Base-by-base conservation (phyloP, 2,797 vertebrate species). In the Ibycter americanus region DNA sequence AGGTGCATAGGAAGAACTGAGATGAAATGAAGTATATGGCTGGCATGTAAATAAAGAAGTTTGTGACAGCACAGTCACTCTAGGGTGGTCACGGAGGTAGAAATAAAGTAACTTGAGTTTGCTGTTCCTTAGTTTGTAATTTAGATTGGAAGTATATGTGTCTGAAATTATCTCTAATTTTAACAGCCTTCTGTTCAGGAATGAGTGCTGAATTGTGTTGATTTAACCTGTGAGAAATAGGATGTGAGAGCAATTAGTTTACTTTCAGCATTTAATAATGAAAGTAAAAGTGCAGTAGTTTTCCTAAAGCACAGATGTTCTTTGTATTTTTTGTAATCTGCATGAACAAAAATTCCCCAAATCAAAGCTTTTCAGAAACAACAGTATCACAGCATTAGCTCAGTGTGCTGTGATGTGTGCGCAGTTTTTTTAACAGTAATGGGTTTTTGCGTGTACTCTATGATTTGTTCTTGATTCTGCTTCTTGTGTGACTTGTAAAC, bases 241-340 rank as follows among this genome's bases (percentile, higher is more conserved):
- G 55, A 89, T 73, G 7, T 27, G 58, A 84, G 44, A 94, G 44
- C 38, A 90, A 8, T 40, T 90, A 3, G 10, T 61, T 87, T 46
- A 13, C 44, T 89, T 93, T 14, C 55, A 59, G 40, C 26, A 22
- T 46, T 80, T 86, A 63, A 49, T 83, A 51, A 66, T 29, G 63
- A 49, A 55, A 79, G 63, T 63, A 49, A 21, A 93, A 85, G 31
- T 7, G 13, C 36, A 25, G 40, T 67, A 46, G 61, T 78, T 93
- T 78, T 74, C 23, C 66, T 67, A 56, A 79, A 95, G 27, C n/a
- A 52, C 15, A 55, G 62, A 58, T 79, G 25, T 27, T 34, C 5
- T 46, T 79, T 78, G 76, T 63, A 65, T 82, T 82, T 87, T 96
- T 92, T 91, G 54, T 95, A 83, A 70, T 80, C 56, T 81, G 36